These are phyloP conservation scores for Acyrthosiphon pisum DNA, from an alignment of 1,140 invertebrate genomes.

Conservation along the genomic window DNA sequence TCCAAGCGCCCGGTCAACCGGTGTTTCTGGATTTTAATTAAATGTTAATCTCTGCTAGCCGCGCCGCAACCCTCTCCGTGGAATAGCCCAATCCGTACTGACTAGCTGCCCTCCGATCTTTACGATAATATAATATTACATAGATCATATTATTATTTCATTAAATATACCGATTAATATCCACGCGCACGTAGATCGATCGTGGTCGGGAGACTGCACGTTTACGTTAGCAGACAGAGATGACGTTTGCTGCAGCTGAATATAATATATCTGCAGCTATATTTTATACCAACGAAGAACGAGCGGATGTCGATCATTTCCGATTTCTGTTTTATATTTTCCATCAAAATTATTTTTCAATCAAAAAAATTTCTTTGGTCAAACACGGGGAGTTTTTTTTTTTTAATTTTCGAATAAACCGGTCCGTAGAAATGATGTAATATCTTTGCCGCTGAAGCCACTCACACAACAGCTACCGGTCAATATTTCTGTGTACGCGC, in stretches of 20 bases:
- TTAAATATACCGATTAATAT: not conserved
- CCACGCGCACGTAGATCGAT: not conserved
- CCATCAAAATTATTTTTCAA: not conserved
- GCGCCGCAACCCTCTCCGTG: not conserved
- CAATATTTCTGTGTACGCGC: not conserved
- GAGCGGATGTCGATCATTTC: not conserved
- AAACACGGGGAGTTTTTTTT: not conserved
- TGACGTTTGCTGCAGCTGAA: not conserved
- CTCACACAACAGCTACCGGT: not conserved
- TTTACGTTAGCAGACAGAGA: not conserved
- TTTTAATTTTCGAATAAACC: not conserved
- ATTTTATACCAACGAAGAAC: not conserved
- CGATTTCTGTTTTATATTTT: not conserved
- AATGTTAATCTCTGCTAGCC: not conserved
- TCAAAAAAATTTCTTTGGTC: not conserved
- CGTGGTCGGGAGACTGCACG: too few species aligned
- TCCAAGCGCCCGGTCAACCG: not conserved
- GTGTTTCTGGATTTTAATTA: slow-evolving; percentile 44
- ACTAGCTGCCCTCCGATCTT: not conserved
- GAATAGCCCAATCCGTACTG: not conserved
- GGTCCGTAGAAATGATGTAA: not conserved
- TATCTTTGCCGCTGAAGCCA: not conserved
- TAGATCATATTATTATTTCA: not conserved
- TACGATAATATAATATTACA: not conserved
- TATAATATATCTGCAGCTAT: not conserved